Percentiles rank a stretch among this genome's conserved stretches.
phyloP scores from a whole-genome alignment of 2,888 invertebrate species.

The Campoplex nolae region DNA sequence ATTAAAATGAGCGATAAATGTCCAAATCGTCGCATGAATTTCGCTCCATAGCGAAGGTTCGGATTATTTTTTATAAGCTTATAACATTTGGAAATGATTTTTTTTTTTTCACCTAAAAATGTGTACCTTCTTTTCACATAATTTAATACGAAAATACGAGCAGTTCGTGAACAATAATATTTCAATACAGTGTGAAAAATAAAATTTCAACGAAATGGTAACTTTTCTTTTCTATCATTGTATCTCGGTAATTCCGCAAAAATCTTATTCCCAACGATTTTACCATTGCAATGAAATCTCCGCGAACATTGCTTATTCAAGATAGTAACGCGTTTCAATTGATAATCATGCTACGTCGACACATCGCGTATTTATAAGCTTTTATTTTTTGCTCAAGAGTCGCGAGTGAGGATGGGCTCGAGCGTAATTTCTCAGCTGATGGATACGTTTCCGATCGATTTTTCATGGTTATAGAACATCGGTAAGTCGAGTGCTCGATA shows the following conservation, averaged over 20 bases:
- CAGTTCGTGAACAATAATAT: background rate
- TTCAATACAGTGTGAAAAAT: background rate
- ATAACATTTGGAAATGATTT: background rate
- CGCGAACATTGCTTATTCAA: background rate
- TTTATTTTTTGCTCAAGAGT: background rate
- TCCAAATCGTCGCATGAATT: background rate
- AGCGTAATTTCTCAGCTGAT: background rate
- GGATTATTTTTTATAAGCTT: background rate
- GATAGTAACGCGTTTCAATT: background rate
- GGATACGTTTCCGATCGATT: slow-evolving; percentile 16
- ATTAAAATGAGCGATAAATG: background rate
- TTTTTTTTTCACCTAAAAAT: background rate
- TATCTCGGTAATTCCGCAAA: background rate
- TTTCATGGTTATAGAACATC: slow-evolving; percentile 2
- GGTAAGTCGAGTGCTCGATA: background rate
- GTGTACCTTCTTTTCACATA: background rate
- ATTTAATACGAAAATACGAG: background rate
- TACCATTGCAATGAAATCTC: background rate
- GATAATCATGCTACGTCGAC: background rate
- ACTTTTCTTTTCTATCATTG: background rate
- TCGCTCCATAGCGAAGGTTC: background rate
- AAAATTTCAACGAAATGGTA: background rate
- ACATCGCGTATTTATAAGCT: background rate
- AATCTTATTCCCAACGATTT: background rate
- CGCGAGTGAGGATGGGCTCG: background rate